Conservation (phyloP, 2,113 vertebrate genomes). For the Tinamus guttatus region DNA sequence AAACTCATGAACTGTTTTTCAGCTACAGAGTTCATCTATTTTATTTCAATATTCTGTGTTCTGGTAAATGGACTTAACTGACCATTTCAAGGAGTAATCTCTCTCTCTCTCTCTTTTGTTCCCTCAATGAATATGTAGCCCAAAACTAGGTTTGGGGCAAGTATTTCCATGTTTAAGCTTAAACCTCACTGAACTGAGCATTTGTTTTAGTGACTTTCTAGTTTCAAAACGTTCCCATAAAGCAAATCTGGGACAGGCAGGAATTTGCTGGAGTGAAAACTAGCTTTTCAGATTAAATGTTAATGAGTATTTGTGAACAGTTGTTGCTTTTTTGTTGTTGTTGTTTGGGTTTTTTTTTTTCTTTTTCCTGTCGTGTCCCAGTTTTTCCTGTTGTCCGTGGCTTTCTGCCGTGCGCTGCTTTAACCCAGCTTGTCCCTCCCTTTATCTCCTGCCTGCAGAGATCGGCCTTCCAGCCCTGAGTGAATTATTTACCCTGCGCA, state of each 20-base stretch:
- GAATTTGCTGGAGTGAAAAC: not conserved
- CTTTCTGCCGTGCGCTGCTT: not conserved
- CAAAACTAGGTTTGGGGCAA: not conserved
- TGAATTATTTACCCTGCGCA: constrained; percentile 19
- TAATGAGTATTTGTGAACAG: not conserved
- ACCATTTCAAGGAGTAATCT: not conserved
- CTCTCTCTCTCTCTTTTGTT: not conserved
- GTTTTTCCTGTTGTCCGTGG: rapidly evolving
- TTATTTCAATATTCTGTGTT: not conserved
- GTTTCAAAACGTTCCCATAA: not conserved
- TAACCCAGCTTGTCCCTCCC: not conserved
- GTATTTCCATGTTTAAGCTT: not conserved
- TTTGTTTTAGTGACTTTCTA: not conserved
- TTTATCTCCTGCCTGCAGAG: not conserved
- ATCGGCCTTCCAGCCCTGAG: not conserved
- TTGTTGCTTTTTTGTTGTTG: not conserved
- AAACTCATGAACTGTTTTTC: not conserved
- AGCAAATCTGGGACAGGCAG: not conserved
- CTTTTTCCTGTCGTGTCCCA: not conserved
- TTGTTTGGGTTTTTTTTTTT: too few species aligned
- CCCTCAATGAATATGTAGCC: not conserved
- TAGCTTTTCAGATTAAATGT: not conserved
- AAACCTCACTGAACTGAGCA: not conserved
- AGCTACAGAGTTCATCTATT: not conserved
- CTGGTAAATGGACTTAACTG: not conserved